Evolutionary conservation across 2,797 vertebrate genomes (phyloP), one percentile per base, ranked within the genome.

Genomic region (Arctocebus calabarensis): DNA sequence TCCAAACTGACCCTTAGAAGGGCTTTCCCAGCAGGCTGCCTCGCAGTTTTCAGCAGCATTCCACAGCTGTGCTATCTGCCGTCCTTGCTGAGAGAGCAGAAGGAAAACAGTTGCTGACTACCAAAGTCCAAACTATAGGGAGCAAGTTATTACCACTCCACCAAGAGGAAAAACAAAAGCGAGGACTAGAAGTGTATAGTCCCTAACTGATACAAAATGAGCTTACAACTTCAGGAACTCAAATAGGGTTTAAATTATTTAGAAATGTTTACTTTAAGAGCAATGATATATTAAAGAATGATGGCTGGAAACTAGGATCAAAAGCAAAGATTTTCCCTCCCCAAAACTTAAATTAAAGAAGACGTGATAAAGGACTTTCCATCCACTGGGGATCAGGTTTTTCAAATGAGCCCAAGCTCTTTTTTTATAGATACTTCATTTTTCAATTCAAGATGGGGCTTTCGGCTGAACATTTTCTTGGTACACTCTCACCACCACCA

Each of bases 181-280:
- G 78, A 74, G n/a, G 29, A 85, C 96, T 90, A 62, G 81, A 17
- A 14, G 40, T 25, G 74, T 17, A 48, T 14, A 86, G 34, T 34
- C 82, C 64, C 71, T 97, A 94, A 89, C n/a, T 84, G 32, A 71
- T 68, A 84, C 77, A 79, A 97, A 97, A 61, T 85, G 71, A 94
- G 37, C 9, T 70, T 85, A 48, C 34, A 74, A 23, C 34, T 96
- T 95, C 68, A 57, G 3, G 59, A 66, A 95, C n/a, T 64, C 87
- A 91, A 95, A 85, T 1, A 68, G 5, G 19, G 57, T 71, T 98
- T 94, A 84, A 85, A 86, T 13, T 57, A 73, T 87, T 66, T 82
- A 29, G 14, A 84, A 92, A 93, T 74, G 7, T 89, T 94, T 98
- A 29, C 10, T 78, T 83, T 96, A 94, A 87, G 96, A 97, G 86